Base-by-base conservation (phyloP, 2,888 invertebrate genomes). In the Pterostichus niger region DNA sequence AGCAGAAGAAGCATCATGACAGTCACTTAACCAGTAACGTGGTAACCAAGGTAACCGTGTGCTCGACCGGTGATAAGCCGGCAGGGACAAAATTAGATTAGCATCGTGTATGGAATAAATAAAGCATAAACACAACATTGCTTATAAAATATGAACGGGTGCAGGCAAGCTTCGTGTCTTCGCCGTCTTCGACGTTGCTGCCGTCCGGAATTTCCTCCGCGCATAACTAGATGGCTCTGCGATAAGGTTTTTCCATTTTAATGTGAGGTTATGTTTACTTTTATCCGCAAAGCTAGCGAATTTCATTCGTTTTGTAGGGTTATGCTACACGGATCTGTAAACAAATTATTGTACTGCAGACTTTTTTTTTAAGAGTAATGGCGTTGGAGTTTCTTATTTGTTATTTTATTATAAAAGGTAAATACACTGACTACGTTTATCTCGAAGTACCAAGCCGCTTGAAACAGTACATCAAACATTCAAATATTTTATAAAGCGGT, bases 41-140 rank as follows among this genome's bases (percentile, higher is more conserved):
- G 49, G 64, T 64, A 64, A 35, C 64, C 35, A 64, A 64, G 64
- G 64, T 64, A 64, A 64, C 64, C 35, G 35, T 33, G 64, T 64
- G 64, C 64, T 33, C 64, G 61, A 4, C 44, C 64, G 44, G 46
- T 61, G 78, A 79, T 79, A 79, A 79, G 61, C 78, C 59, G 24
- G 31, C 61, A 24, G 78, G 40, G 61, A 59, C 77, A 61, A 61
- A 79, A 79, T 79, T 61, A 79, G 59, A 79, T 79, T 79, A 56
- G 33, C 78, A 46, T 79, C 78, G 64, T 61, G 78, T 79, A 79
- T 24, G 56, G 77, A 77, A 77, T 77, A 77, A 77, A 77, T 77
- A 77, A 59, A 13, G 77, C 59, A 77, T 77, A 77, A 77, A 77
- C 77, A 77, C 77, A 77, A 77, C 77, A 77, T 77, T 77, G 77